Evolutionary conservation across 2,113 vertebrate genomes (phyloP), one percentile per base, ranked within the genome.

Genomic region (Pyrgilauda ruficollis): DNA sequence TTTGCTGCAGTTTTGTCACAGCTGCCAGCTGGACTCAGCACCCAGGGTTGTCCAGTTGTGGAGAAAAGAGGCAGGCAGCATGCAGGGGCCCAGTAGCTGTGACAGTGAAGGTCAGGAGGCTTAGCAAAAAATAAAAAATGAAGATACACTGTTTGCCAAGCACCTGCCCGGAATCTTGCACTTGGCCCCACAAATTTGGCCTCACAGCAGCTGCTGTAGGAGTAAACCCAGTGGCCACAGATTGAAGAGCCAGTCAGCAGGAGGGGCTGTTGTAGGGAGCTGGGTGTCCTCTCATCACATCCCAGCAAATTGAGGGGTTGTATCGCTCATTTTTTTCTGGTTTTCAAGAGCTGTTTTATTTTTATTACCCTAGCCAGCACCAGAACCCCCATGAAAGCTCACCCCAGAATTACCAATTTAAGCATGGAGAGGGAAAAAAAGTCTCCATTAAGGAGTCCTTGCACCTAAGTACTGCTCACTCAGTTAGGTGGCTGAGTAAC

Each of bases 1-100:
- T 93, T 96, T 80, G 50, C 84, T 87, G 74, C 50, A 78, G 70
- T 82, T 95, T 83, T 85, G 82, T 79, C 74, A 27, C 61, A 58
- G 74, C 78, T 87, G 70, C 70, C 84, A 88, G 55, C 2, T 93
- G 84, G 70, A 58, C 59, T 79, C 67, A 15, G 63, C 35, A 1
- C 24, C 68, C 24, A 2, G 27, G 78, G 35, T 39, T 62, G 5
- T 73, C 46, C 55, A 52, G 30, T 31, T 86, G 37, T 55, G 59
- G 67, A 77, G 67, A 66, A 85, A 63, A 92, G 37, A 89, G 74
- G 66, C 74, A 82, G 73, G 52, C 46, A 76, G 69, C 41, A 14
- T 30, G 13, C 44, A 52, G 75, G 39, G 53, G 53, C 50, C 33
- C 69, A 52, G 77, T 73, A 78, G 66, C 72, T 56, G 31, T 73